phyloP scores from a whole-genome alignment of 2,888 invertebrate genomes.

The Drosophila macrospina region DNA sequence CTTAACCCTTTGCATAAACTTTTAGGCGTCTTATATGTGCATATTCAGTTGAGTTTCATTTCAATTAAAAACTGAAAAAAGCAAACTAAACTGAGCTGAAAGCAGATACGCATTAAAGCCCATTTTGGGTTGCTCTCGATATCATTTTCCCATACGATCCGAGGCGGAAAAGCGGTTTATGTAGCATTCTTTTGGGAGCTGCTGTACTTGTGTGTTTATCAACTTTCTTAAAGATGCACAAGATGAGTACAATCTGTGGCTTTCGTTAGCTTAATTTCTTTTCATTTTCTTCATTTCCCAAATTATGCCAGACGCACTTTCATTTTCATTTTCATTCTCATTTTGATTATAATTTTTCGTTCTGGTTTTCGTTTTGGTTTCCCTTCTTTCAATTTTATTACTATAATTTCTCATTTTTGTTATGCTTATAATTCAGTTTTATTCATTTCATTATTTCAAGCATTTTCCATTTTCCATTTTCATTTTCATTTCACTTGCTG shows the following conservation, averaged over 20 bases:
- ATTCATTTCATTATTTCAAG: conserved; percentile 58
- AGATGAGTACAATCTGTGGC: conserved; percentile 28
- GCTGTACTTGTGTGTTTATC: not conserved
- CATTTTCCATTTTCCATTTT: conserved; percentile 51
- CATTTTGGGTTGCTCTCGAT: conserved; percentile 7
- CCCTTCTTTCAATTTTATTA: conserved; percentile 25
- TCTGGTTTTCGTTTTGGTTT: conserved; percentile 15
- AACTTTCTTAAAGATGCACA: conserved; percentile 1
- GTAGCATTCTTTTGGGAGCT: conserved; percentile 14
- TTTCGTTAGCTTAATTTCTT: conserved; percentile 25
- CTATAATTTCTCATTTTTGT: conserved; percentile 41
- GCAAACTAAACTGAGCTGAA: not conserved
- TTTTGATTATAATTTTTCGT: not conserved
- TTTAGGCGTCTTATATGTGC: conserved; percentile 26
- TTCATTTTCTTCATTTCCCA: not conserved
- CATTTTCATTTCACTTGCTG: conserved; percentile 38
- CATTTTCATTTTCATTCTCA: conserved; percentile 16
- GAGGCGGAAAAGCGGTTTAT: conserved; percentile 1
- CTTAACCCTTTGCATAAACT: conserved; percentile 55
- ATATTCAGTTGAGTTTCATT: conserved; percentile 34
- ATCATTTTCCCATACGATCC: conserved; percentile 6
- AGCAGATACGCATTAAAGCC: conserved; percentile 11
- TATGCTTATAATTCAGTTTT: conserved; percentile 61
- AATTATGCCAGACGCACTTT: conserved; percentile 44
- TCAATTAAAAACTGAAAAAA: conserved; percentile 46